phyloP scores from a whole-genome alignment of 2,888 invertebrate species.

The Apantesis nais region DNA sequence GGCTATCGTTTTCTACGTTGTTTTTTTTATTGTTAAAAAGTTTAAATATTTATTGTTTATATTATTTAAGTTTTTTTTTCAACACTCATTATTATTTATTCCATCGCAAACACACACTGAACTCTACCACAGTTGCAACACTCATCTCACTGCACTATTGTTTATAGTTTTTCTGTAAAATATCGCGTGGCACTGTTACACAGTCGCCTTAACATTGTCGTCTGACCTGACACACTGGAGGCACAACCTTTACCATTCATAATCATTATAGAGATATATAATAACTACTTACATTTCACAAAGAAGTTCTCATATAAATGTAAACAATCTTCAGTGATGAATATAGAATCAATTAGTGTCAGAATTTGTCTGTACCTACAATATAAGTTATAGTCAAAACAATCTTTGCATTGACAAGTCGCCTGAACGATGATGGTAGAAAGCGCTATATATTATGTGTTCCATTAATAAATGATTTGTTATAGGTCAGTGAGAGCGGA shows the following conservation, averaged over 20 bases:
- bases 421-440: slow-evolving; percentile 51
- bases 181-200: neutral
- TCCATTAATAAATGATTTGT: slow-evolving; percentile 67
- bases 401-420: slow-evolving; percentile 13
- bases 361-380: neutral
- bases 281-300: neutral
- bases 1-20: neutral
- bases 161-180: neutral
- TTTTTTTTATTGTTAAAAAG: too few relatives aligned
- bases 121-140: neutral
- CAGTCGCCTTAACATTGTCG: slow-evolving; percentile 3
- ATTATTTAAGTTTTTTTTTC: neutral
- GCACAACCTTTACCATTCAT: neutral
- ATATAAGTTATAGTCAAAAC: slow-evolving; percentile 10
- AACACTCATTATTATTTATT: neutral
- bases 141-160: neutral
- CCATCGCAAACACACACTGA: neutral
- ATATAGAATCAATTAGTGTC: neutral
- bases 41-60: neutral
- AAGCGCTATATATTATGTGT: slow-evolving; percentile 69
- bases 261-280: neutral
- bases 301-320: slow-evolving; percentile 4
- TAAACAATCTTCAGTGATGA: slow-evolving; percentile 10
- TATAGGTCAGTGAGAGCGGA: slow-evolving; percentile 68
- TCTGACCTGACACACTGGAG: neutral